Evolutionary conservation across 2,113 vertebrate species (phyloP), one percentile per base, ranked within the genome.

Genomic region (Ranitomeya variabilis): DNA sequence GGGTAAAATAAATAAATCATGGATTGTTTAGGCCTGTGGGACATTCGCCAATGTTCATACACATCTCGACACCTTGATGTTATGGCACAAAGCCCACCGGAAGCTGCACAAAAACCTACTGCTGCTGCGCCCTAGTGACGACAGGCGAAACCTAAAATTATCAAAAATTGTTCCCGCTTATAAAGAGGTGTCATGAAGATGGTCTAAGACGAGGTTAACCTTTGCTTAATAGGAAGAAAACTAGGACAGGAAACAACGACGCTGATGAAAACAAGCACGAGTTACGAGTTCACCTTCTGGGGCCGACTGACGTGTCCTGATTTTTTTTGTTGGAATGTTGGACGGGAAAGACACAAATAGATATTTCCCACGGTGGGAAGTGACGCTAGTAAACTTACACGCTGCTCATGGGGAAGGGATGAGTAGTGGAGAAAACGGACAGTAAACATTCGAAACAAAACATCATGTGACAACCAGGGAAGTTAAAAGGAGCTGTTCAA

Each of bases 261-360:
- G 62, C 62, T 21, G 0, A 9, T 11, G 19, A 66, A 66, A 11
- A 14, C 62, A 18, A 21, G 62, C 37, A 45, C 37, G 37, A 45
- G 37, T 45, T 45, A 45, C 37, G 37, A 45, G 37, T 45, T 45
- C 37, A 45, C 37, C 37, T 45, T 45, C 37, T 3, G 37, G 37
- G 37, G 37, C 37, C 37, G 3, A 45, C 37, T 45, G 37, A 45
- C 37, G 37, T 45, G 37, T 45, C 23, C 8, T 26, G 67, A 71
- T 71, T 13, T 6, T 14, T 11, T 45, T 45, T 45, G 37, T 45
- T 71, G 23, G 67, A 71, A 26, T 1, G 67, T 1, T 71, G 26
- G 67, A 26, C 67, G 13, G 67, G 67, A 71, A 71, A 71, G 67
- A 71, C 67, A 31, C 67, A 71, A 71, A 71, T 71, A 71, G 67